A percentile compares a stretch with the other conserved stretches of the same genome.
These are phyloP conservation scores for Stenodema calcarata DNA, from an alignment of 2,888 invertebrate species.

Conservation along the genomic window DNA sequence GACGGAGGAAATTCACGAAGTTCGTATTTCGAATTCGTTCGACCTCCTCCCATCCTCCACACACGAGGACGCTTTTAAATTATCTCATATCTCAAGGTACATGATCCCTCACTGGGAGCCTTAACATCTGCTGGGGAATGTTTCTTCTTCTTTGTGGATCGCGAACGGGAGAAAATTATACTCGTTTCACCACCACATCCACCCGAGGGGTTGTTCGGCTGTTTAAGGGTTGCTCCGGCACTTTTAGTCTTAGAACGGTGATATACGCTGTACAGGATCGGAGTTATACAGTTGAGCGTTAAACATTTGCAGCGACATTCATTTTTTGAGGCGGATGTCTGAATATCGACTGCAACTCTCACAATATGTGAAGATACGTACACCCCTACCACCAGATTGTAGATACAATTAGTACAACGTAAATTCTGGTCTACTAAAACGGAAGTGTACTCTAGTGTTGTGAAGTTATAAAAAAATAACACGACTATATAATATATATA, in stretches of 20 bases:
- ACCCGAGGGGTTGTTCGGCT: not conserved
- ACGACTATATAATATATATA: too few relatives aligned
- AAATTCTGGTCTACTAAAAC: too few relatives aligned
- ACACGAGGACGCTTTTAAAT: not conserved
- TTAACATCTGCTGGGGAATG: not conserved
- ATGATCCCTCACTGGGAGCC: conserved; percentile 18
- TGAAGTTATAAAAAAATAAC: too few relatives aligned
- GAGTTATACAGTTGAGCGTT: not conserved
- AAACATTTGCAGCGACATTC: not conserved
- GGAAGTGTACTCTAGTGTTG: too few relatives aligned
- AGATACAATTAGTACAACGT: too few relatives aligned
- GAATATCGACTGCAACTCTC: not conserved
- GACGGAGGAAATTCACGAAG: not conserved
- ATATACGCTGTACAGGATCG: not conserved
- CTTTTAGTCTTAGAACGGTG: not conserved
- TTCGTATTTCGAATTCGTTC: not conserved
- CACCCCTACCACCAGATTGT: too few relatives aligned
- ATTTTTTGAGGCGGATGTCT: not conserved
- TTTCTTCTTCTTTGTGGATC: not conserved
- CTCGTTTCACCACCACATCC: not conserved
- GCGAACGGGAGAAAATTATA: not conserved
- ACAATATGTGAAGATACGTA: too few relatives aligned
- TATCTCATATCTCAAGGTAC: conserved; percentile 5
- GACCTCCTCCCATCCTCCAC: not conserved
- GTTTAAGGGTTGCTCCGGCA: not conserved